Percentiles rank a stretch among this genome's conserved stretches.
Evolutionary conservation across 2,113 vertebrate genomes (phyloP).

Genomic region (Cyanoliseus patagonus): DNA sequence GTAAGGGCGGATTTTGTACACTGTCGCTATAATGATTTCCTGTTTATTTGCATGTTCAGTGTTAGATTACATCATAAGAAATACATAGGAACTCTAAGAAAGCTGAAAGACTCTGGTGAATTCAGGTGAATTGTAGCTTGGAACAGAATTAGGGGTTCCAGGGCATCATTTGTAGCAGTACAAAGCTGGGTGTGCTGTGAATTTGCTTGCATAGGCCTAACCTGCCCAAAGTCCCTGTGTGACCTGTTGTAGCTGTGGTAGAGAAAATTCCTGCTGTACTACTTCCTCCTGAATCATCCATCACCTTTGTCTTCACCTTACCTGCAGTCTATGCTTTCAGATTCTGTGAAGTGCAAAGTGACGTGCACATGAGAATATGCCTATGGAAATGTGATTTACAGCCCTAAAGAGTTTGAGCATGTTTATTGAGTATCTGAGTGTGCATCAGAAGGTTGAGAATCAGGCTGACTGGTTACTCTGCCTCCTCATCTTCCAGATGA

Average conservation of each 20-base stretch:
- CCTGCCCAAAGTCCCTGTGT: background rate
- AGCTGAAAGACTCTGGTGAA: background rate
- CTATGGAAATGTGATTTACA: background rate
- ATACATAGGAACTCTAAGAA: background rate
- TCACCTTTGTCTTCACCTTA: background rate
- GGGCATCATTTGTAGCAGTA: background rate
- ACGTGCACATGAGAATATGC: background rate
- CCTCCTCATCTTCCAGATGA: background rate
- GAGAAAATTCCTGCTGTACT: background rate
- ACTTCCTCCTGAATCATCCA: background rate
- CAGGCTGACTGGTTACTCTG: background rate
- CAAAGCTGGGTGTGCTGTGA: background rate
- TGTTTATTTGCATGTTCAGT: background rate
- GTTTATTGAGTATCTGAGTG: rapidly evolving
- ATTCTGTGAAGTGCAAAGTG: background rate
- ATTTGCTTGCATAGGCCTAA: background rate
- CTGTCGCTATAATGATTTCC: background rate
- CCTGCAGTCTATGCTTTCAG: background rate
- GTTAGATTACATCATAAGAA: background rate
- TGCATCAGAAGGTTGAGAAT: background rate
- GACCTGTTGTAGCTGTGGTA: background rate
- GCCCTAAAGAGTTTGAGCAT: background rate
- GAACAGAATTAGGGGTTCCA: background rate
- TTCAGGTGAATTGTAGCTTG: background rate
- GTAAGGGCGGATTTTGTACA: background rate